Evolutionary conservation across 2,113 vertebrate genomes (phyloP), one percentile per base, ranked within the genome.

Genomic region (Sylvilagus bachmani): DNA sequence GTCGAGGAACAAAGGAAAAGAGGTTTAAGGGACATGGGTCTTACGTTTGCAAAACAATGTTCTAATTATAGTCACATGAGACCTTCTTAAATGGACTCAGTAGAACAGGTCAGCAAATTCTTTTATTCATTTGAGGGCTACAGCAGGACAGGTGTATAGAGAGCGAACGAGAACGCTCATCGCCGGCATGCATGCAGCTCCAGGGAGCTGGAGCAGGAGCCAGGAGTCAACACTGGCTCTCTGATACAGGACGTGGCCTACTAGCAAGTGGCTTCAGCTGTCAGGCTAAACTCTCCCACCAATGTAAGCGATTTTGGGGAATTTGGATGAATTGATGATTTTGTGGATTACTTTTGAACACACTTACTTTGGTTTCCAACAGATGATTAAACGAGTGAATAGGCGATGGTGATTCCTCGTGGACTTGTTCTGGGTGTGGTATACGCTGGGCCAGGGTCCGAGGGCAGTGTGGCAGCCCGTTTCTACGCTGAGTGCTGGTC

Each of bases 401-500:
- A n/a, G 13, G 19, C 2, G 0, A 0, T n/a, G 73, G 17, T n/a
- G 24, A 38, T 7, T 74, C 38, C 8, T 44, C 29, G 13, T 13
- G 74, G 29, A 9, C 25, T 5, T n/a, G n/a, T 25, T 71, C 70
- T 71, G 33, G 14, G 1, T 1, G 1, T 22, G 27, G 36, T 49
- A 12, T 9, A 9, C 25, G 12, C 51, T 51, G 8, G 2, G 1
- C 22, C 44, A 24, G 22, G 49, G 49, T 55, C 24, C 19, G 19
- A 31, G 10, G 21, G 11, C 12, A 36, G 13, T 6, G 21, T 10
- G 2, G 44, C 0, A 19, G 16, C 14, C 58, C 25, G 0, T 38
- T 27, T 82, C 62, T 55, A 8, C 51, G 10, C 2, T 14, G 58
- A 33, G 16, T 44, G 73, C 73, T 67, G 49, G 13, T 44, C 36